Percentiles rank a stretch among this genome's conserved stretches.
These are phyloP conservation scores for Drosophila engyochracea DNA, from an alignment of 2,888 invertebrate species.

Conservation along the genomic window DNA sequence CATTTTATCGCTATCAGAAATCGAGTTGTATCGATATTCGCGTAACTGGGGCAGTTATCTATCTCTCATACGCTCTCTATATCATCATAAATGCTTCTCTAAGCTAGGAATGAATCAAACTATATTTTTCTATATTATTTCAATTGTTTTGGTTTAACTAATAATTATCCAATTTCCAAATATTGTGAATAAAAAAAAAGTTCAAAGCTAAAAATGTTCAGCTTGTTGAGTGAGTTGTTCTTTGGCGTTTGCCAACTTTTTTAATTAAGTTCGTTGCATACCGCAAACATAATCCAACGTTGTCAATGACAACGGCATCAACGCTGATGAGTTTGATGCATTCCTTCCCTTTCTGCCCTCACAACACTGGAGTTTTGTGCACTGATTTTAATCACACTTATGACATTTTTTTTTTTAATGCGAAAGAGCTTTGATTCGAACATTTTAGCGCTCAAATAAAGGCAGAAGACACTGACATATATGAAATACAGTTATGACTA, in stretches of 20 bases:
- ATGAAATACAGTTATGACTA: background rate
- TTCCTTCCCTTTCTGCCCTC: background rate
- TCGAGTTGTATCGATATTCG: background rate
- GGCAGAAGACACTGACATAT: background rate
- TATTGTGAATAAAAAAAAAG: conserved; percentile 4
- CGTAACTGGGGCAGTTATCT: background rate
- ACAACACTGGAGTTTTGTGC: background rate
- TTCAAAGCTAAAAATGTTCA: conserved; percentile 10
- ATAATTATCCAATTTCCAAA: background rate
- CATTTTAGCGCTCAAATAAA: background rate
- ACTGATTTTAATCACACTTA: conserved; percentile 14
- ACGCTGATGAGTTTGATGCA: conserved; percentile 9
- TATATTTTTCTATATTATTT: background rate
- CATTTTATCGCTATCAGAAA: background rate
- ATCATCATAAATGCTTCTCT: background rate
- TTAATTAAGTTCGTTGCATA: conserved; percentile 58
- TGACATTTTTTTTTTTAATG: background rate
- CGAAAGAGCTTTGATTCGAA: background rate
- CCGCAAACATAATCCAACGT: conserved; percentile 24
- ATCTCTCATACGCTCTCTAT: background rate
- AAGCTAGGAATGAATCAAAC: background rate
- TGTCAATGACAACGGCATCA: conserved; percentile 33
- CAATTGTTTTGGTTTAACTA: background rate
- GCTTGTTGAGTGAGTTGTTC: conserved; percentile 5
- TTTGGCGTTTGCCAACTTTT: conserved; percentile 43